Evolutionary conservation across 2,888 invertebrate genomes (phyloP).

Genomic region (Drosophila neoperkinsi): DNA sequence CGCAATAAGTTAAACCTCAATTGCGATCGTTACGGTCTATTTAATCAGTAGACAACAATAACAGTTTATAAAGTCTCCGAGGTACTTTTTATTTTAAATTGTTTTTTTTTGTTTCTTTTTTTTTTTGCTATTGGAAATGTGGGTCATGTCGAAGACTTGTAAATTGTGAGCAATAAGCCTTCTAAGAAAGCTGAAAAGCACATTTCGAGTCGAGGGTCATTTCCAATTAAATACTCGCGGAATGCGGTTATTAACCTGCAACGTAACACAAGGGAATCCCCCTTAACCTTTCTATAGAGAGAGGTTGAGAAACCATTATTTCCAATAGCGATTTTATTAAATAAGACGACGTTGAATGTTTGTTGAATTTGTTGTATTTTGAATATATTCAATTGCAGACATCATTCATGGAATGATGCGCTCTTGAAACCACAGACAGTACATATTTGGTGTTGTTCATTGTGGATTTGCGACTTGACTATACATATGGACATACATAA

Average conservation of each 20-base stretch:
- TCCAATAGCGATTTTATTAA: background rate
- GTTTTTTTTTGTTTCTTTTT: background rate
- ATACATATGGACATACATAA: background rate
- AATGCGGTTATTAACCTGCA: constrained; percentile 27
- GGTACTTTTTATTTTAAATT: constrained; percentile 25
- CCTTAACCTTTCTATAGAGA: constrained; percentile 3
- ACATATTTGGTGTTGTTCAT: constrained; percentile 8
- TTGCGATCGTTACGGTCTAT: constrained; percentile 10
- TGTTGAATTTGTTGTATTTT: constrained; percentile 15
- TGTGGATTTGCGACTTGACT: constrained; percentile 13
- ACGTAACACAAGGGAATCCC: constrained; percentile 27
- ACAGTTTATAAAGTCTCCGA: constrained; percentile 2
- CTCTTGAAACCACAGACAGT: constrained; percentile 11
- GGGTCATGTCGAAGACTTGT: constrained; percentile 30
- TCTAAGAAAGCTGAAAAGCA: constrained; percentile 28
- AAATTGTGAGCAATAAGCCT: constrained; percentile 35
- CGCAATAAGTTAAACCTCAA: constrained; percentile 21
- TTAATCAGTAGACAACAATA: constrained; percentile 25
- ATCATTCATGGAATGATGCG: constrained; percentile 52
- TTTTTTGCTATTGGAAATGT: constrained; percentile 16
- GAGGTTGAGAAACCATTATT: background rate
- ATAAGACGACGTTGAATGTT: background rate
- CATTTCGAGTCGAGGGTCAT: constrained; percentile 13
- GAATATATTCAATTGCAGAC: constrained; percentile 21
- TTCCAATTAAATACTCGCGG: background rate